Base-by-base conservation (phyloP, 1,140 invertebrate species). In the Paralvinella palmiformis region DNA sequence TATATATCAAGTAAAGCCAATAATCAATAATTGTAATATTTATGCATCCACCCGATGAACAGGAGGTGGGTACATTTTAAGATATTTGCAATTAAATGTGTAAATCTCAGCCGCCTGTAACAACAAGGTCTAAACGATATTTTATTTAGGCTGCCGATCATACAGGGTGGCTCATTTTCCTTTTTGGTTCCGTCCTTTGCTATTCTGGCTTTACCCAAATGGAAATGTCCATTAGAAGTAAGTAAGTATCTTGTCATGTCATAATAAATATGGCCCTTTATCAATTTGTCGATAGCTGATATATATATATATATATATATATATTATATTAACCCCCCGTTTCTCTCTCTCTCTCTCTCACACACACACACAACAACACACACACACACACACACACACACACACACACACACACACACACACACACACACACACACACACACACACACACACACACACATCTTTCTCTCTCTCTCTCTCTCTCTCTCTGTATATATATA, bases 111-210 rank as follows among this genome's bases (percentile, higher is more conserved):
- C n/a, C n/a, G n/a, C n/a, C n/a, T n/a, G n/a, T n/a, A n/a, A n/a
- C n/a, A n/a, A n/a, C n/a, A n/a, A n/a, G n/a, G n/a, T n/a, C n/a
- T n/a, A n/a, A n/a, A n/a, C n/a, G 48, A 20, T 24, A 27, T 48
- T 62, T 64, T 41, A 74, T 74, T 17, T 68, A 88, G 87, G 68
- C 77, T 89, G 50, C 87, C 87, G 3, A 85, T 88, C 32, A 85
- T 89, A 33, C 87, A 89, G 78, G 91, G 91, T 3, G 88, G 89
- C 0, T 92, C 90, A 0, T 91, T 93, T 70, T 88, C 90, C 0
- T 92, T 93, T 80, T 75, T 94, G n/a, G 87, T 91, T 3, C 91
- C 91, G 0, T 90, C 90, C 0, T 75, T 93, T 22, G 89, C 91
- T 0, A 90, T 94, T 71, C 80, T 94, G 2, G 85, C 37, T 45